phyloP scores from a whole-genome alignment of 1,140 invertebrate genomes.

The Fopius arisanus region DNA sequence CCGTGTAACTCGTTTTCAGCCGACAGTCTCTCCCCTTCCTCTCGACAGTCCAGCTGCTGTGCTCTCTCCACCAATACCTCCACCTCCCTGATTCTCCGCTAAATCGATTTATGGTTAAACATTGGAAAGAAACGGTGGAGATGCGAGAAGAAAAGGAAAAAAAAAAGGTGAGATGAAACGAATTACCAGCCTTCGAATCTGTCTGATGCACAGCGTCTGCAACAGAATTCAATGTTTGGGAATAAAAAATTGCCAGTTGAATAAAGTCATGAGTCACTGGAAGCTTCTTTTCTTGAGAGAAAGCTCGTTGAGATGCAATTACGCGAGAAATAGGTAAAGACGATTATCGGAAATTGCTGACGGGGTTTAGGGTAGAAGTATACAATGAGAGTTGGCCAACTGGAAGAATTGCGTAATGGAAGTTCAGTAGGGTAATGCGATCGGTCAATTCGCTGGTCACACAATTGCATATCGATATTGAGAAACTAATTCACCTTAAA shows the following conservation, averaged over 20 bases:
- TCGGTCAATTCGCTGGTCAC: background rate
- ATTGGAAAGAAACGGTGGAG: background rate
- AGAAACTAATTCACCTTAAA: background rate
- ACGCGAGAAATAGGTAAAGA: background rate
- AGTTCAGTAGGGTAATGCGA: background rate
- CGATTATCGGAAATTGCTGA: slow-evolving; percentile 11
- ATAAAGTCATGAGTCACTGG: slow-evolving; percentile 4
- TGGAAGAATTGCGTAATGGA: background rate
- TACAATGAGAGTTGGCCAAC: background rate
- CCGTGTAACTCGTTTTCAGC: slow-evolving; percentile 30
- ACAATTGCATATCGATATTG: background rate
- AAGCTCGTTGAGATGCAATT: slow-evolving; percentile 8
- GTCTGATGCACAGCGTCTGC: background rate
- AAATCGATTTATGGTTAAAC: slow-evolving; percentile 13
- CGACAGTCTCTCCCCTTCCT: background rate
- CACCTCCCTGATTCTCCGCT: background rate
- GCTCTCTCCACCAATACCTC: background rate
- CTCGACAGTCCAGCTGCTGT: background rate
- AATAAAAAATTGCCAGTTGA: background rate
- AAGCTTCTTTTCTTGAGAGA: slow-evolving; percentile 1
- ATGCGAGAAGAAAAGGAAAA: background rate
- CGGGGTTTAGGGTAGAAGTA: background rate
- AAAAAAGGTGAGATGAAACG: background rate
- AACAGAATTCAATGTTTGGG: background rate
- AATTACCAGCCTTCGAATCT: slow-evolving; percentile 4